Evolutionary conservation across 2,888 invertebrate genomes (phyloP), one percentile per base, ranked within the genome.

Genomic region (Euzophera pinguis): DNA sequence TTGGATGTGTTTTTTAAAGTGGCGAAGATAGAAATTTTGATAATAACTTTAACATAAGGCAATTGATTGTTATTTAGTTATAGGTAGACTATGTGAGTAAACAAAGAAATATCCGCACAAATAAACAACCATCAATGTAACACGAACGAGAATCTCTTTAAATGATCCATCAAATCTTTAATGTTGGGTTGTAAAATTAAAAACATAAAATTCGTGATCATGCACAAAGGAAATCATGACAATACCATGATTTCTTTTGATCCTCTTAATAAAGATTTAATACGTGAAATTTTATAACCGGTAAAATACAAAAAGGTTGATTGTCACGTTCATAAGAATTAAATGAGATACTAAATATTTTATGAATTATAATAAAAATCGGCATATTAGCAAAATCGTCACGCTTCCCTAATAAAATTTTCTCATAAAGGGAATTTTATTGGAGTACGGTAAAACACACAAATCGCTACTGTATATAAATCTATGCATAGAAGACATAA

Each of bases 401-500:
- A 83, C 82, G 83, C 72, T 61, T 65, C 62, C 57, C 66, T 69
- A 79, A 82, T 86, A 87, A 87, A 83, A 80, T 54, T 59, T 67
- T 62, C 71, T 74, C 79, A 75, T 84, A 83, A 85, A 84, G 78
- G 79, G 69, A 61, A 57, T 80, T 84, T 84, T 86, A 85, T 84
- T 76, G 75, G 73, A 53, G 53, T 63, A 57, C 70, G 75, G 76
- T 81, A 81, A 83, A 83, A 81, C 76, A 81, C 75, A 78, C 79
- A 81, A 81, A 84, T 84, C 76, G 71, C 70, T 13, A 39, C 70
- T 50, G 55, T 63, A 71, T 76, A 82, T 32, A 83, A 84, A 81
- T 83, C 83, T 83, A 86, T 84, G 82, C 81, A 85, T 84, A 74
- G 73, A 65, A 67, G 67, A 74, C 69, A 80, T 82, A 83, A 86